Percentiles rank a stretch among this genome's conserved stretches.
These are phyloP conservation scores for Anastrepha obliqua DNA, from an alignment of 1,140 invertebrate genomes.

Conservation along the genomic window DNA sequence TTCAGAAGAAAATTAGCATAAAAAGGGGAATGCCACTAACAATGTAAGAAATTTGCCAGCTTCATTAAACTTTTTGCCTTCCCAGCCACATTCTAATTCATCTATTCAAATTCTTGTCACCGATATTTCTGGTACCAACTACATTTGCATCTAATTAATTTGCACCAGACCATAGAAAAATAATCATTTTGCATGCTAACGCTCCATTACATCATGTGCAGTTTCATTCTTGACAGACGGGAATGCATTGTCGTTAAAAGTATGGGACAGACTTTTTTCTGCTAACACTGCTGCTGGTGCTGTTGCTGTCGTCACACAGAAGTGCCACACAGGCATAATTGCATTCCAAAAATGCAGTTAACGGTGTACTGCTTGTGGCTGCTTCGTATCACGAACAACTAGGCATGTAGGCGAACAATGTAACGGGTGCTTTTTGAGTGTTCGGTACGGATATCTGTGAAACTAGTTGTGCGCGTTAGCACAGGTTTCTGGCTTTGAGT, in stretches of 20 bases:
- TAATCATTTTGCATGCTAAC: not conserved
- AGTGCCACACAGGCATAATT: conserved; percentile 1
- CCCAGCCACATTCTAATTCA: no score
- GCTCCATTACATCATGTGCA: not conserved
- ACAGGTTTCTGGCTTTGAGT: no score
- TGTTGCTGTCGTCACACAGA: not conserved
- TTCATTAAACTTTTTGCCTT: no score
- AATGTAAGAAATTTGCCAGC: no score
- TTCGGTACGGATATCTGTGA: no score
- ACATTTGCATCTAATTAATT: not conserved
- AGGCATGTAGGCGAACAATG: not conserved
- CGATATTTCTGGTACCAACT: not conserved
- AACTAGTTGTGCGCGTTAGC: no score
- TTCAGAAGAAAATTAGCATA: no score
- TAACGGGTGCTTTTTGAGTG: no score
- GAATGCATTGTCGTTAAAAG: not conserved
- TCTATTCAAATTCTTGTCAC: no score
- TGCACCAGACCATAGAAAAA: not conserved
- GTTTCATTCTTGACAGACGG: not conserved
- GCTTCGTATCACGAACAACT: not conserved
- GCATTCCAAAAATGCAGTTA: not conserved
- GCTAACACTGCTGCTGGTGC: no score
- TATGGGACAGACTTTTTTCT: not conserved
- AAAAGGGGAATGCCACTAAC: no score
- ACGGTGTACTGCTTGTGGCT: conserved; percentile 4